Evolutionary conservation across 2,113 vertebrate species (phyloP).

Genomic region (Heterotis niloticus): DNA sequence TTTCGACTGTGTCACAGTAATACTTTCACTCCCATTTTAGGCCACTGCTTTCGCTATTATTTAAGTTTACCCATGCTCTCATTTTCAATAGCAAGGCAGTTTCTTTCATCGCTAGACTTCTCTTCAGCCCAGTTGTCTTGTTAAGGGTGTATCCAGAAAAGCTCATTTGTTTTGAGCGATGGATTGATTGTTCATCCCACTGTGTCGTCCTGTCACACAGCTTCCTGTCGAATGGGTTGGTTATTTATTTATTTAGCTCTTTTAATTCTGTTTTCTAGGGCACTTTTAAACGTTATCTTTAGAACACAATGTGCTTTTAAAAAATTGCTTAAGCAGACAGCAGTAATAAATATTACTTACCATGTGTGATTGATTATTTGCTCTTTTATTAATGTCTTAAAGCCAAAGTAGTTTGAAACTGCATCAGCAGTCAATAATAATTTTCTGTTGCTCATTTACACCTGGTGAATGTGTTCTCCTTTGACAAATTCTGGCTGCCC

Average conservation of each 20-base stretch:
- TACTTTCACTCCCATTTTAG: background rate
- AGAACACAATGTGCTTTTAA: background rate
- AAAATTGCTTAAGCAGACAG: background rate
- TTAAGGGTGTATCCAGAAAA: background rate
- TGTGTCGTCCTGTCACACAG: background rate
- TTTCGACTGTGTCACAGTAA: background rate
- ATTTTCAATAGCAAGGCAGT: background rate
- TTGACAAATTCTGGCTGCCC: background rate
- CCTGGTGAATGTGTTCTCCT: constrained; percentile 21
- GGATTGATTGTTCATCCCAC: background rate
- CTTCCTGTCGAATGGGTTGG: background rate
- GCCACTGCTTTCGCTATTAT: background rate
- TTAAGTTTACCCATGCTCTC: background rate
- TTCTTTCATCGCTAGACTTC: background rate
- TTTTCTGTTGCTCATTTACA: constrained; percentile 40
- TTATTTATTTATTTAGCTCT: background rate
- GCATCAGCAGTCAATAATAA: constrained; percentile 29
- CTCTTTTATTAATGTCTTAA: background rate
- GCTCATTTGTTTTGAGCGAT: background rate
- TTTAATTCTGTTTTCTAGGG: background rate
- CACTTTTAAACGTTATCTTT: too few relatives aligned
- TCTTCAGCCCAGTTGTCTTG: too few relatives aligned
- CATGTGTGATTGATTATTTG: background rate
- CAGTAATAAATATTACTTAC: background rate
- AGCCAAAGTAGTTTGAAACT: background rate